Percentiles rank a stretch among this genome's conserved stretches.
Conservation (phyloP, 2,113 vertebrate species). For the Heterotis niloticus region DNA sequence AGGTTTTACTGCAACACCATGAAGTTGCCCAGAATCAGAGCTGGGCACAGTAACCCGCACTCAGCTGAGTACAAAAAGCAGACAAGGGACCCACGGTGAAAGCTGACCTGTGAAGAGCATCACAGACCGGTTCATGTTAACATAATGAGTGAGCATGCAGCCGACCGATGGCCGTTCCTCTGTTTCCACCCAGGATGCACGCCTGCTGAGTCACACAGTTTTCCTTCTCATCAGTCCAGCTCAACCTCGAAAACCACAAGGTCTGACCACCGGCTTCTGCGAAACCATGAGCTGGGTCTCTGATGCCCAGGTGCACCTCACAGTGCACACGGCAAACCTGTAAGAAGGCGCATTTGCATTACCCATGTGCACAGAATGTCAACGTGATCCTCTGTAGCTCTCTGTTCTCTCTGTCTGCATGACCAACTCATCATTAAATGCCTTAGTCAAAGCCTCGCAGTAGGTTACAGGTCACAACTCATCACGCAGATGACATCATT, state of each 20-base stretch:
- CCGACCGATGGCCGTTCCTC: background rate
- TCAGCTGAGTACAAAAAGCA: no score
- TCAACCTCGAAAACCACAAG: background rate
- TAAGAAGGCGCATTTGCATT: conserved; percentile 13
- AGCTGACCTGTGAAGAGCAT: no score
- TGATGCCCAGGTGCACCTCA: background rate
- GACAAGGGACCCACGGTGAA: no score
- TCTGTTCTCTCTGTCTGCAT: conserved; percentile 8
- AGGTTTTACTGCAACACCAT: no score
- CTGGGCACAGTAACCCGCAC: no score
- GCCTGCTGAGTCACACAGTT: background rate
- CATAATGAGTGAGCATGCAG: background rate
- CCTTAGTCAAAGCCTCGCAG: conserved; percentile 15
- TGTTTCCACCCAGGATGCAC: background rate
- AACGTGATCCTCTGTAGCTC: background rate
- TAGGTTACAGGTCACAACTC: background rate
- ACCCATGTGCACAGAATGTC: background rate
- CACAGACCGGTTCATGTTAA: no score
- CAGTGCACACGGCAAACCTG: background rate
- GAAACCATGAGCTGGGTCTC: background rate
- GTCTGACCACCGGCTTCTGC: background rate
- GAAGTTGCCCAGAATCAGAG: no score
- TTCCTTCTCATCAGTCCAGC: background rate
- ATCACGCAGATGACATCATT: conserved; percentile 2
- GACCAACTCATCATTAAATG: conserved; percentile 15